Evolutionary conservation across 2,888 invertebrate genomes (phyloP).

Genomic region (Harpagoxenus sublaevis): DNA sequence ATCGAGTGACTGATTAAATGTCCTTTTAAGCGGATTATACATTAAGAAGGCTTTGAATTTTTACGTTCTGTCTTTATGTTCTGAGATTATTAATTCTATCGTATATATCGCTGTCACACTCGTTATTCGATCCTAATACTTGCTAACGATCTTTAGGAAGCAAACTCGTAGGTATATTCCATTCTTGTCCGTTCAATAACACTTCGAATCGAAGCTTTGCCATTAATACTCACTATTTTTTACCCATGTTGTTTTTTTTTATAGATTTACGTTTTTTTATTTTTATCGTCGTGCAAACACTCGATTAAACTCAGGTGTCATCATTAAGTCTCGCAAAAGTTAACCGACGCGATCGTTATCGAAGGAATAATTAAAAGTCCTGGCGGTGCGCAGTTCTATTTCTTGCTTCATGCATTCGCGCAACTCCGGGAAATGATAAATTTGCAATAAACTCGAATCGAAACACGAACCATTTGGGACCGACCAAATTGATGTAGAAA

Average conservation of each 20-base stretch:
- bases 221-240: slow-evolving; percentile 52
- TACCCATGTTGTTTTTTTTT: slow-evolving; percentile 30
- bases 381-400: slow-evolving; percentile 28
- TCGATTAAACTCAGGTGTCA: not conserved
- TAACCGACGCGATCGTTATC: slow-evolving; percentile 35
- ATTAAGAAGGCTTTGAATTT: slow-evolving; percentile 13
- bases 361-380: slow-evolving; percentile 43
- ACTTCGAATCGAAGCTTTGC: slow-evolving; percentile 18
- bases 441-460: slow-evolving; percentile 18
- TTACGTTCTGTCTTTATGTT: not conserved
- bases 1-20: slow-evolving; percentile 1
- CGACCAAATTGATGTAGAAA: slow-evolving; percentile 3
- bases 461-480: not conserved
- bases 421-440: slow-evolving; percentile 38
- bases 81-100: slow-evolving; percentile 10
- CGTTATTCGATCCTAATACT: not conserved
- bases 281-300: slow-evolving; percentile 29
- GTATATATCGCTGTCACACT: not conserved
- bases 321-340: slow-evolving; percentile 15
- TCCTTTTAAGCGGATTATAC: slow-evolving; percentile 20
- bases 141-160: slow-evolving; percentile 13
- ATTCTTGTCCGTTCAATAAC: slow-evolving; percentile 18
- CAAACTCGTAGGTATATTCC: not conserved
- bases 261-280: slow-evolving; percentile 37
- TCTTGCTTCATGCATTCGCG: slow-evolving; percentile 2